Percentiles rank a stretch among this genome's conserved stretches.
These are phyloP conservation scores for Elysia crispata DNA, from an alignment of 2,888 invertebrate species.

Conservation along the genomic window DNA sequence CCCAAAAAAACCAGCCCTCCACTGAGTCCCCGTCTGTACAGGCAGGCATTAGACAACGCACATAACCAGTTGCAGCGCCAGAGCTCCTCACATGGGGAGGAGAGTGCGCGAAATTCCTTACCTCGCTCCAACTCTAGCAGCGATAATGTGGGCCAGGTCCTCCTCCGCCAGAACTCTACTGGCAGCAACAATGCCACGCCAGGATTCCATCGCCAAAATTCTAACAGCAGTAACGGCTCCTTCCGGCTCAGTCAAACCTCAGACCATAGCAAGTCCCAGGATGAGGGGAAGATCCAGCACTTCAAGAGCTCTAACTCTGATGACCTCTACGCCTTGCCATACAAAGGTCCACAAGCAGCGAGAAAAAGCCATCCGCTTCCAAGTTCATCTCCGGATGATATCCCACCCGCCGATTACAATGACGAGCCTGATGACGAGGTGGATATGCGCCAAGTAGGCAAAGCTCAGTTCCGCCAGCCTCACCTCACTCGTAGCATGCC, in stretches of 20 bases:
- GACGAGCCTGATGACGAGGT: conserved; percentile 53
- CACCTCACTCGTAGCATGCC: conserved; percentile 47
- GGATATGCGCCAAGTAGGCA: conserved; percentile 35
- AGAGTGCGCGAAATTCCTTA: no score
- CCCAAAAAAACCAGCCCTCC: no score
- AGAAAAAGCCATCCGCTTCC: not conserved
- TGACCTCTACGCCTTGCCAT: conserved; percentile 30
- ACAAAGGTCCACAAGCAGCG: not conserved
- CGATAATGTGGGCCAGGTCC: conserved; percentile 40
- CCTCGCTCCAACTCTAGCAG: no score
- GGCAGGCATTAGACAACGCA: no score
- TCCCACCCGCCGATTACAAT: conserved; percentile 62
- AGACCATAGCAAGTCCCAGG: conserved; percentile 20
- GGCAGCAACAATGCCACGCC: conserved; percentile 55
- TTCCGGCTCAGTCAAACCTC: conserved; percentile 51
- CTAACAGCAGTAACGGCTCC: conserved; percentile 59
- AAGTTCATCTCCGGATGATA: conserved; percentile 20
- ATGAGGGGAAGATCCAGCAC: conserved; percentile 38
- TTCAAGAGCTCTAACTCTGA: conserved; percentile 17
- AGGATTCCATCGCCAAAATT: conserved; percentile 43
- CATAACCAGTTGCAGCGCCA: no score
- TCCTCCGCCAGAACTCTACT: conserved; percentile 55
- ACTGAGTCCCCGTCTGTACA: no score
- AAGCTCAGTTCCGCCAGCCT: conserved; percentile 52
- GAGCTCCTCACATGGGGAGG: no score